Conservation (phyloP, 2,113 vertebrate genomes). For the Scophthalmus maximus region DNA sequence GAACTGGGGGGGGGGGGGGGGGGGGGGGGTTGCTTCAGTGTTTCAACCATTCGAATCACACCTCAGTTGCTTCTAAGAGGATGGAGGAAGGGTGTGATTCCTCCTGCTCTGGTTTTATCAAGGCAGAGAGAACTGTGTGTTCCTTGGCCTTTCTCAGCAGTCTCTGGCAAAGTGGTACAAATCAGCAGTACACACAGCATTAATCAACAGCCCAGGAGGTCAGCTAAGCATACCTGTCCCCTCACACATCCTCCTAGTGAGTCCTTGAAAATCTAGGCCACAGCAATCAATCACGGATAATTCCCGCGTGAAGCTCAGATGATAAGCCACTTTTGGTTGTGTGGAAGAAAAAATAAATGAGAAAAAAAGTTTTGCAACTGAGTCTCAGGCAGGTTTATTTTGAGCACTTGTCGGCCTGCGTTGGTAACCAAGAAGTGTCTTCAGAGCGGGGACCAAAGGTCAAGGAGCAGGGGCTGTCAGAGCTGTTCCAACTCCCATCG, state of each 20-base stretch:
- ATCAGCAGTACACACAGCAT: conserved; percentile 68
- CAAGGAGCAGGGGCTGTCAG: conserved; percentile 46
- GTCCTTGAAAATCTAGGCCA: conserved; percentile 72
- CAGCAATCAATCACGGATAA: conserved; percentile 74
- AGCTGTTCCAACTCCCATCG: conserved; percentile 51
- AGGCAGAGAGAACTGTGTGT: conserved; percentile 38
- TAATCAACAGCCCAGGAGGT: conserved; percentile 77
- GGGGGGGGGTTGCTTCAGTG: conserved; percentile 55
- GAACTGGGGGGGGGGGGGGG: conserved; percentile 37
- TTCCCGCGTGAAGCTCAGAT: conserved; percentile 56
- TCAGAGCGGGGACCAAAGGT: conserved; percentile 41
- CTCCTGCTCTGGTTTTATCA: conserved; percentile 50
- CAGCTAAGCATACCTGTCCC: conserved; percentile 65
- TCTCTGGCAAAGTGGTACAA: conserved; percentile 60
- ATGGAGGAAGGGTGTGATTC: conserved; percentile 27
- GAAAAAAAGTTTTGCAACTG: conserved; percentile 40
- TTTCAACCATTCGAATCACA: conserved; percentile 69
- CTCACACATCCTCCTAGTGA: conserved; percentile 52
- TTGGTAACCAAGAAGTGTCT: conserved; percentile 10
- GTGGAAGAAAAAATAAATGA: conserved; percentile 48
- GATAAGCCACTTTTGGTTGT: conserved; percentile 65
- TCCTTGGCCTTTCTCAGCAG: conserved; percentile 32
- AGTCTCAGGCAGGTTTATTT: conserved; percentile 49
- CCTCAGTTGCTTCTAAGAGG: conserved; percentile 38
- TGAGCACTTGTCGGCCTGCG: conserved; percentile 26